Evolutionary conservation across 2,797 vertebrate genomes (phyloP), one percentile per base, ranked within the genome.

Genomic region (Liasis olivaceus): DNA sequence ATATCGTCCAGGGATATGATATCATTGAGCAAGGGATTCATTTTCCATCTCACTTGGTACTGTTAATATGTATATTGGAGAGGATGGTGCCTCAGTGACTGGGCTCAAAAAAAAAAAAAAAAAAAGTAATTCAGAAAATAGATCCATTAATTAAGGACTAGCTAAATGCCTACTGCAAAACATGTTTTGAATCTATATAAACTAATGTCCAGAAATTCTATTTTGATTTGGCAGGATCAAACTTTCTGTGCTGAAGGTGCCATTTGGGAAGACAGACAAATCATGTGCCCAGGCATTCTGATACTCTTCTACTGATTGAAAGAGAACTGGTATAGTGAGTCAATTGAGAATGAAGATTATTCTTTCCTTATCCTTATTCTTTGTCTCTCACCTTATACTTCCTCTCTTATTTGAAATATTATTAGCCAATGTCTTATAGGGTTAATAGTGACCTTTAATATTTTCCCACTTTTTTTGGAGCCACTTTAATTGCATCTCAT

Each of bases 1-100:
- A 15, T 14, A 84, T 72, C 85, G 4, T 89, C 93, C 93, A 93
- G 90, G 91, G 77, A 89, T 93, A 90, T 56, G 56, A 85, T 31
- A 81, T 95, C 92, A 26, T n/a, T 91, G 84, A 85, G 36, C 63
- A 51, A 85, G 64, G 54, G 36, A 72, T 89, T 93, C 31, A 15
- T 17, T 93, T 96, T 91, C 42, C 2, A 0, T 64, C 47, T 90
- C 51, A 4, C 4, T 90, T 94, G 13, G n/a, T 84, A 1, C 69
- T 5, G 9, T 66, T 91, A 91, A 93, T 3, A 17, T 77, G 26
- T 92, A 54, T 42, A 66, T 11, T 36, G 0, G 1, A 92, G 84
- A 81, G 9, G 1, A 81, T 56, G 81, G 85, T 91, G 92, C 2
- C n/a, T 88, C 66, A 92, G 63, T 58, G 94, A 36, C 6, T 26